phyloP scores from a whole-genome alignment of 2,113 vertebrate genomes.

The Chinchilla lanigera region DNA sequence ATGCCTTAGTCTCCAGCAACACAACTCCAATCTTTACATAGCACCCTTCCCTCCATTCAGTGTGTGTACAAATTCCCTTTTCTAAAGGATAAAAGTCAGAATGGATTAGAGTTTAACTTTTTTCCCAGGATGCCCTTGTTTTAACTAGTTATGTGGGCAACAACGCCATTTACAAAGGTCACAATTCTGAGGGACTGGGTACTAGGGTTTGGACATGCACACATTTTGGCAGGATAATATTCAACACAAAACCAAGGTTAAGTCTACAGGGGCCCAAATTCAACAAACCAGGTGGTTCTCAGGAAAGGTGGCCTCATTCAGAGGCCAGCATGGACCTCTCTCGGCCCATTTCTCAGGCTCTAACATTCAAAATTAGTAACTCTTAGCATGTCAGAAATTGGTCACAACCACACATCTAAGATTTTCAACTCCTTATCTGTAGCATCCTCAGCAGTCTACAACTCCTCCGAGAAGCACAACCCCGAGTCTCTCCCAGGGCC shows the following conservation, averaged over 20 bases:
- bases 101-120: neutral
- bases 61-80: neutral
- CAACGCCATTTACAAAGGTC: neutral
- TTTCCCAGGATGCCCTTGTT: neutral
- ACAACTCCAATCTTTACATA: neutral
- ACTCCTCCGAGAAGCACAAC: conserved; percentile 86
- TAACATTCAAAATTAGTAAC: neutral
- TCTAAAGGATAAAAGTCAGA: neutral
- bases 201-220: neutral
- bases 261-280: neutral
- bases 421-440: neutral
- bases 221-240: neutral
- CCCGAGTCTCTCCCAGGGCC: conserved; percentile 82
- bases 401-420: too few species aligned
- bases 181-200: neutral
- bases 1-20: neutral
- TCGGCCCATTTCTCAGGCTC: neutral
- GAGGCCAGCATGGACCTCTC: neutral
- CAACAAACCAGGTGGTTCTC: neutral
- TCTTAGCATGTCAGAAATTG: neutral
- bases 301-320: neutral
- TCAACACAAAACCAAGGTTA: neutral
- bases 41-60: neutral
- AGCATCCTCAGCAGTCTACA: accelerated
- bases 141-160: neutral